These are phyloP conservation scores for Gymnocheta viridis DNA, from an alignment of 2,888 invertebrate genomes.

Conservation along the genomic window DNA sequence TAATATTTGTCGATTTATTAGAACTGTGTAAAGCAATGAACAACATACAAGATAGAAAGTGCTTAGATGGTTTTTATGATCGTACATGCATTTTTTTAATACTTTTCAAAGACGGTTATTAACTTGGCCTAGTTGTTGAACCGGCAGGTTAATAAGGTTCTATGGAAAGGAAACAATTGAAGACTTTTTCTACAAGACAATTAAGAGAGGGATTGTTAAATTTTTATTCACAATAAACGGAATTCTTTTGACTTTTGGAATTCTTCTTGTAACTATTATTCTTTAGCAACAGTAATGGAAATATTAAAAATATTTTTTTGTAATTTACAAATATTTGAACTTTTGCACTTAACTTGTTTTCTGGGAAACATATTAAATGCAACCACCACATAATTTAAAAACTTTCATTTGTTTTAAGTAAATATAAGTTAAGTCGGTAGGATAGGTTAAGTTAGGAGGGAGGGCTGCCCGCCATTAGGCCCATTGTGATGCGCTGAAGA, in stretches of 20 bases:
- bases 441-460: too few relatives aligned
- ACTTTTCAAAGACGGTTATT: background rate
- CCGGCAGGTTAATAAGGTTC: background rate
- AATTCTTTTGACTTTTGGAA: background rate
- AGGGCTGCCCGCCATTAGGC: too few relatives aligned
- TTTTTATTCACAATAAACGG: background rate
- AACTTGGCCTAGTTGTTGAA: background rate
- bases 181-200: background rate
- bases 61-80: background rate
- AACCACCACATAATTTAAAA: too few relatives aligned
- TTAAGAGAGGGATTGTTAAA: background rate
- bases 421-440: too few relatives aligned
- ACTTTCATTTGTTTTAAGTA: too few relatives aligned
- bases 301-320: too few relatives aligned
- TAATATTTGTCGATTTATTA: constrained; percentile 57
- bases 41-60: constrained; percentile 9
- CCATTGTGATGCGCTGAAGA: too few relatives aligned
- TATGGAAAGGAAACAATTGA: background rate
- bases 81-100: background rate
- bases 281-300: too few relatives aligned
- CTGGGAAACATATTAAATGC: too few relatives aligned
- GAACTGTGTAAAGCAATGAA: constrained; percentile 47
- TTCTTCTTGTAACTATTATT: too few relatives aligned
- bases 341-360: too few relatives aligned
- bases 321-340: too few relatives aligned